Conservation (phyloP, 2,888 invertebrate genomes). For the Drosophila limbata region DNA sequence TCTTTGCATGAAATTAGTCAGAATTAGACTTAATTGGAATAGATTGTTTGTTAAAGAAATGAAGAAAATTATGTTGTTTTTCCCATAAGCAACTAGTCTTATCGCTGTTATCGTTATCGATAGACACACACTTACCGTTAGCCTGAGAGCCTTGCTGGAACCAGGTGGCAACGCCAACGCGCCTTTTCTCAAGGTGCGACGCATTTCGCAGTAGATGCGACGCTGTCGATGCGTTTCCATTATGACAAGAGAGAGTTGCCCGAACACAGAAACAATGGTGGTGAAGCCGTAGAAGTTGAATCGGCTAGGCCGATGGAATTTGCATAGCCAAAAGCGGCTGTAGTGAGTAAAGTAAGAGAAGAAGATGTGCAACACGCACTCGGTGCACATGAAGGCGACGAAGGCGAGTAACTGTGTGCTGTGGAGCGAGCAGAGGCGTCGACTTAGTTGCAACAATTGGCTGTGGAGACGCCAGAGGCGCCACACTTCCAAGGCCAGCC, state of each 20-base stretch:
- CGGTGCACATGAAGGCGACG: conserved; percentile 60
- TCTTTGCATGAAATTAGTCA: not conserved
- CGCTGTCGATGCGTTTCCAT: conserved; percentile 36
- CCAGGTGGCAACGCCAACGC: conserved; percentile 26
- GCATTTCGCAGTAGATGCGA: conserved; percentile 18
- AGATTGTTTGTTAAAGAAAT: not conserved
- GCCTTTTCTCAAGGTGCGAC: conserved; percentile 17
- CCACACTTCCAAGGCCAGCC: conserved; percentile 62
- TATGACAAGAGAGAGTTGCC: conserved; percentile 50
- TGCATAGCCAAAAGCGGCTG: conserved; percentile 47
- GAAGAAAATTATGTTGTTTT: too few species aligned
- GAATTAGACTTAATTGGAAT: too few species aligned
- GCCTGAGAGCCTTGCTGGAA: conserved; percentile 24
- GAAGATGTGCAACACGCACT: conserved; percentile 73
- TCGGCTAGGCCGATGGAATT: not conserved
- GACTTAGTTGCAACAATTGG: conserved; percentile 56
- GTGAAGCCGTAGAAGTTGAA: conserved; percentile 25
- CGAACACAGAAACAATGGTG: conserved; percentile 23
- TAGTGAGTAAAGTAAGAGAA: conserved; percentile 71
- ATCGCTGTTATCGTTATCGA: conserved; percentile 2
- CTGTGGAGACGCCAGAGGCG: conserved; percentile 57
- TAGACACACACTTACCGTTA: conserved; percentile 39
- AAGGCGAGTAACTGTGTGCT: conserved; percentile 69
- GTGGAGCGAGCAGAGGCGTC: conserved; percentile 52
- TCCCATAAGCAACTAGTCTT: too few species aligned